Base-by-base conservation (phyloP, 2,888 invertebrate genomes). In the Stenichneumon culpator region DNA sequence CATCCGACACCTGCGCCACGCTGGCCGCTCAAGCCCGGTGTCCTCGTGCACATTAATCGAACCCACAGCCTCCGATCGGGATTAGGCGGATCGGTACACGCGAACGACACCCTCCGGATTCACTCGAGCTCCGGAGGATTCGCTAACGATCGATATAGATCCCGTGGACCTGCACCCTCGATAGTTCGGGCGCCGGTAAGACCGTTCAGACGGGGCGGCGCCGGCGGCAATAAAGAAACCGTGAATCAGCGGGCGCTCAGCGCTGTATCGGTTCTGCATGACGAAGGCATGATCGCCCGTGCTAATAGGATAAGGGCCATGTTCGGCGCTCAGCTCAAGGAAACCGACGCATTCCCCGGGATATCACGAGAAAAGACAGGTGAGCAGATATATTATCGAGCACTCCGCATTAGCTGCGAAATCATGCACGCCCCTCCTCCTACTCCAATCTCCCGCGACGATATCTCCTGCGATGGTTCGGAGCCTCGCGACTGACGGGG, bases 1-100 rank as follows among this genome's bases (percentile, higher is more conserved):
- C 87, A 89, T 63, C 92, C 92, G 63, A 92, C 93, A 32, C 95
- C 96, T 28, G 95, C 96, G 3, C 96, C 95, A 88, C 97, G 97
- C 92, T 98, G 98, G 98, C 98, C 98, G 9, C 94, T 98, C 84
- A 97, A 97, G 92, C 98, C 98, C 2, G 98, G 98, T 75, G 98
- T 98, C 77, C 95, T 98, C 91, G 97, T 98, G 70, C 98, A 98
- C 93, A 97, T 98, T 32, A 98, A 98, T 94, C 97, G 97, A 80
- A 96, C 97, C 93, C 97, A 97, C 93, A 97, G 97, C 89, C 94
- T 95, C 82, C 92, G 93, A 77, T 92, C 93, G 65, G 93, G 93
- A 68, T 88, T 93, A 87, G 89, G 89, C 86, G 88, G 79, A 75
- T 80, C 91, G 83, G 80, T 70, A 63, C 91, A 89, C 81, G 87